These are phyloP conservation scores for Pionites leucogaster DNA, from an alignment of 2,113 vertebrate genomes.

Conservation along the genomic window DNA sequence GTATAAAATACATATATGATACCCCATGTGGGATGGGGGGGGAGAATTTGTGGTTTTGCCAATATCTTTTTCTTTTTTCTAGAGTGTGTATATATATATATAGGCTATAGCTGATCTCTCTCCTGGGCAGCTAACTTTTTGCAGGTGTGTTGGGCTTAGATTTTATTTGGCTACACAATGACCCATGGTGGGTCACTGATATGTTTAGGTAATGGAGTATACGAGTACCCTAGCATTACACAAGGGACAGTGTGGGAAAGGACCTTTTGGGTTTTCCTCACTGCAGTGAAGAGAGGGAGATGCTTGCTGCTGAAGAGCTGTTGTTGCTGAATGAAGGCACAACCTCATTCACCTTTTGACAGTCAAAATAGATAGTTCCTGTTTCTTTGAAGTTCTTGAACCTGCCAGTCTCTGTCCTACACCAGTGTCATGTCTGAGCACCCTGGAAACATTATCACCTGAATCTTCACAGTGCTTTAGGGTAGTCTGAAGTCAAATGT, in stretches of 20 bases:
- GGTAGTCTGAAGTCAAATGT: neutral
- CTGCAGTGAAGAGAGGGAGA: neutral
- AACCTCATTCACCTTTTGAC: neutral
- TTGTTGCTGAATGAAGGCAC: neutral
- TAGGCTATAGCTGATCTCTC: neutral
- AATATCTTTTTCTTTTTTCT: neutral
- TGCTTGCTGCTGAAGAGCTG: neutral
- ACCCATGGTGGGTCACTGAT: fast-evolving
- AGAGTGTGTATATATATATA: neutral
- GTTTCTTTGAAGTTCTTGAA: neutral
- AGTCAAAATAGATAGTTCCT: neutral
- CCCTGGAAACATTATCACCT: neutral
- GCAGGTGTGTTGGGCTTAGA: neutral
- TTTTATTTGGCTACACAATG: fast-evolving
- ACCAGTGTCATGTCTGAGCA: neutral
- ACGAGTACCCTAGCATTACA: neutral
- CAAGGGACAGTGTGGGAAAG: neutral
- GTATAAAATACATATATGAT: neutral
- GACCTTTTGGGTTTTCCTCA: neutral
- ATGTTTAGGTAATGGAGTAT: neutral
- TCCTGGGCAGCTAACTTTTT: neutral
- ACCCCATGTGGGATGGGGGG: fast-evolving
- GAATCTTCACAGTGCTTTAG: neutral
- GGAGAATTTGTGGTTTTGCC: neutral
- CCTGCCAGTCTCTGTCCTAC: neutral